These are phyloP conservation scores for Dasypolia templi DNA, from an alignment of 2,888 invertebrate genomes.

Conservation along the genomic window DNA sequence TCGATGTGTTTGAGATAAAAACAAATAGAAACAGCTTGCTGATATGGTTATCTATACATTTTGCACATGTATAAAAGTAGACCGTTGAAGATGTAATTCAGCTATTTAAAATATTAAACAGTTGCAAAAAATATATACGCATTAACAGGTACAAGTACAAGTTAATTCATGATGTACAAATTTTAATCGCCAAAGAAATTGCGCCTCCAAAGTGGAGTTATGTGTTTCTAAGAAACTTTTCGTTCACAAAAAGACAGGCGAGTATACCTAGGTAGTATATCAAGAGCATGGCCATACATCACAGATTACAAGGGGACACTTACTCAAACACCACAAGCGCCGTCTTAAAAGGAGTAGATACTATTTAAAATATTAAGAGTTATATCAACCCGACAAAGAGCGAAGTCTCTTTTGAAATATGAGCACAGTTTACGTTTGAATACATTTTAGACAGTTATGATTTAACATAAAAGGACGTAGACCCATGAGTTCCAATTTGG, in stretches of 20 bases:
- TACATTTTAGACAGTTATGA: conserved; percentile 46
- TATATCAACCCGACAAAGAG: conserved; percentile 61
- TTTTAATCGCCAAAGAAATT: conserved; percentile 21
- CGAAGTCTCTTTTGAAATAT: conserved; percentile 65
- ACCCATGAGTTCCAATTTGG: conserved; percentile 38
- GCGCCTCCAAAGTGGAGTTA: conserved; percentile 48
- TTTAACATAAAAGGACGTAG: conserved; percentile 46
- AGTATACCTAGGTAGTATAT: conserved; percentile 65
- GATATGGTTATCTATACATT: conserved; percentile 17
- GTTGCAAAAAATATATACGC: no score
- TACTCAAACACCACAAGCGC: conserved; percentile 72
- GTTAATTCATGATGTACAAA: not conserved
- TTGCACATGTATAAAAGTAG: not conserved
- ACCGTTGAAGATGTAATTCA: not conserved
- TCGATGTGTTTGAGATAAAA: conserved; percentile 41
- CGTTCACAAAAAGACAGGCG: conserved; percentile 48
- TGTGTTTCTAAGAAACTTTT: conserved; percentile 52
- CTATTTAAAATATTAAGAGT: conserved; percentile 68
- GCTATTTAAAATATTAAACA: no score
- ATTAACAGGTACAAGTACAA: no score
- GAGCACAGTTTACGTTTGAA: conserved; percentile 59
- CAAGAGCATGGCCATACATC: conserved; percentile 70
- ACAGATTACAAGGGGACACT: conserved; percentile 74
- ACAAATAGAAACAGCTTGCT: conserved; percentile 30
- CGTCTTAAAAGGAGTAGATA: conserved; percentile 70